Conservation (phyloP, 30 jellyfish, hydroid and myxozoan species). For the Pseudorhiza aurosa region DNA sequence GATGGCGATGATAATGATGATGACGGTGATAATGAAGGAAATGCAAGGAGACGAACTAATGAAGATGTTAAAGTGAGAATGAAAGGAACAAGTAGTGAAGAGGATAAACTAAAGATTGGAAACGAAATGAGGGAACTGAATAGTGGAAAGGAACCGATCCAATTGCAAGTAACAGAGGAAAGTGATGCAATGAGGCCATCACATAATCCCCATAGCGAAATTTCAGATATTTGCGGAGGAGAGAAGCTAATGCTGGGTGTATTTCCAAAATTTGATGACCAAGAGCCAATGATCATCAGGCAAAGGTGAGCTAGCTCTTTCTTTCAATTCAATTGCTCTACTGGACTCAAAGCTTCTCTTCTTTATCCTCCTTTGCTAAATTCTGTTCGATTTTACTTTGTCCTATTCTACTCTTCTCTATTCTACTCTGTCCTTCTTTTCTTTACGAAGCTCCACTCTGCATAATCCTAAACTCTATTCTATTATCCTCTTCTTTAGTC, state of each 20-base stretch:
- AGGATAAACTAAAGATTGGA: slow-evolving; percentile 4
- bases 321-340: background rate
- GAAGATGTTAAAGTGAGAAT: slow-evolving; percentile 45
- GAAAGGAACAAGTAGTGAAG: slow-evolving; percentile 64
- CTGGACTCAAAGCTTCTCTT: no score
- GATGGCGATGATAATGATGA: slow-evolving; percentile 26
- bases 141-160: background rate
- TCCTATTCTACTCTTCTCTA: no score
- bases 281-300: slow-evolving; percentile 43
- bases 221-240: slow-evolving; percentile 65
- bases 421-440: no score
- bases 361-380: no score
- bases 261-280: slow-evolving; percentile 29
- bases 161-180: slow-evolving; percentile 4
- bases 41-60: slow-evolving; percentile 9
- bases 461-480: no score
- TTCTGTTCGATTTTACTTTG: no score
- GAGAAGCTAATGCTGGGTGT: slow-evolving; percentile 39
- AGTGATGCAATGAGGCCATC: background rate
- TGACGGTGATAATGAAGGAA: slow-evolving; percentile 13
- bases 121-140: background rate
- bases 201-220: slow-evolving; percentile 11
- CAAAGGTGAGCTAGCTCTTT: slow-evolving; percentile 47
- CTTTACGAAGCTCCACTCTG: no score
- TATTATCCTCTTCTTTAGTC: no score